Evolutionary conservation across 2,888 invertebrate species (phyloP).

Genomic region (Dasypogon diadema): DNA sequence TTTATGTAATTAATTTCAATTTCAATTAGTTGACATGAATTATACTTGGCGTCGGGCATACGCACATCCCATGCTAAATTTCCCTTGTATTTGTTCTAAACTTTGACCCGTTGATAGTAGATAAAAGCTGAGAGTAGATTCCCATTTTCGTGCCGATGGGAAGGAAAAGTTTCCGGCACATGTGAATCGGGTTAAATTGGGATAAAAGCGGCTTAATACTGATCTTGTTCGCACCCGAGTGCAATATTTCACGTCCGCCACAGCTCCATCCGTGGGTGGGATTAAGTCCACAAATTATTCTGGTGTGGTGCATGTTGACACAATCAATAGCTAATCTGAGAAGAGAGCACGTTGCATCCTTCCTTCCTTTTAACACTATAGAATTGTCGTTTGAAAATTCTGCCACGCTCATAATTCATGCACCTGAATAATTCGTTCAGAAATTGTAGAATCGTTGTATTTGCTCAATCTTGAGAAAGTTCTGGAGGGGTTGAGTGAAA

Average conservation of each 20-base stretch:
- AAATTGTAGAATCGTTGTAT: neutral
- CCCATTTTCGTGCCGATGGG: neutral
- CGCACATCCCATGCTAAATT: neutral
- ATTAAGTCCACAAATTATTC: too few species aligned
- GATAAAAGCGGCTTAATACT: neutral
- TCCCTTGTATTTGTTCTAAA: slow-evolving; percentile 5
- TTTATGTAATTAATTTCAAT: slow-evolving; percentile 41
- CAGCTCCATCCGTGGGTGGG: too few species aligned
- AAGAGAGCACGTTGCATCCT: neutral
- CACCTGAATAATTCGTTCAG: neutral
- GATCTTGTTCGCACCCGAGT: neutral
- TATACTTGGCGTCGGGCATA: neutral
- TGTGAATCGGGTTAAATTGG: neutral
- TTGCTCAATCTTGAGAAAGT: neutral
- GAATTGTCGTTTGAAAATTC: neutral
- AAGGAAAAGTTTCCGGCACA: neutral
- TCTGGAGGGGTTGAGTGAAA: neutral
- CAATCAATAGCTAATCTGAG: too few species aligned
- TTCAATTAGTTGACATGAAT: slow-evolving; percentile 38
- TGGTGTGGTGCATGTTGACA: too few species aligned
- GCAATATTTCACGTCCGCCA: too few species aligned
- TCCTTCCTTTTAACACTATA: neutral
- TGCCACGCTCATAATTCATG: neutral
- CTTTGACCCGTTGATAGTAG: slow-evolving; percentile 23
- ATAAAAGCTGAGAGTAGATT: neutral